A percentile compares a stretch with the other conserved stretches of the same genome.
Conservation (phyloP, 1,140 invertebrate genomes). For the Drosophila miranda region DNA sequence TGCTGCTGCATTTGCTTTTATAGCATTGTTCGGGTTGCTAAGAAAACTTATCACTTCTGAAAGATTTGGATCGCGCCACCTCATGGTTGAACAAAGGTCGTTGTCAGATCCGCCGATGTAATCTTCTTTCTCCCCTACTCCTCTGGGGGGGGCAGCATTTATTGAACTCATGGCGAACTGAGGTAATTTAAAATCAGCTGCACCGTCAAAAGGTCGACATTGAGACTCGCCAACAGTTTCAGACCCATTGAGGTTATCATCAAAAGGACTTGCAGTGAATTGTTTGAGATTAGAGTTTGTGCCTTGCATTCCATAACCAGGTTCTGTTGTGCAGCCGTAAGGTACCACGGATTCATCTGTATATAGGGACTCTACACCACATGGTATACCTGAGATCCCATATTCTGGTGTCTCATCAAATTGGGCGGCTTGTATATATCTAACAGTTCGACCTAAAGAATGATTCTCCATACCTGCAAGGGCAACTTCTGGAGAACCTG, state of each 20-base stretch:
- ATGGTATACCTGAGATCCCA: slow-evolving; percentile 85
- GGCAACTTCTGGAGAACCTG: slow-evolving; percentile 85
- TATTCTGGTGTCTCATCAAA: slow-evolving; percentile 87
- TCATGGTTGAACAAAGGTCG: slow-evolving; percentile 83
- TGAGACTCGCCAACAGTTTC: slow-evolving; percentile 79
- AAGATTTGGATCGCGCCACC: slow-evolving; percentile 98
- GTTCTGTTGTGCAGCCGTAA: slow-evolving; percentile 87
- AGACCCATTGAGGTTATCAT: slow-evolving; percentile 84
- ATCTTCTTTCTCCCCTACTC: slow-evolving; percentile 56
- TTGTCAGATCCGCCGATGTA: slow-evolving; percentile 66
- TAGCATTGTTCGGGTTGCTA: slow-evolving; percentile 96
- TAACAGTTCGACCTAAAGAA: slow-evolving; percentile 82
- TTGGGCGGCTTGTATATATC: slow-evolving; percentile 81
- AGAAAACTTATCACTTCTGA: slow-evolving; percentile 99
- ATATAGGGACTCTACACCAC: slow-evolving; percentile 83
- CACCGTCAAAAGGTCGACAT: slow-evolving; percentile 81
- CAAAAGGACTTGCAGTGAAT: slow-evolving; percentile 83
- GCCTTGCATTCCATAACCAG: slow-evolving; percentile 85
- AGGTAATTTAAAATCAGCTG: slow-evolving; percentile 87
- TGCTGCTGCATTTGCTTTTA: slow-evolving; percentile 98
- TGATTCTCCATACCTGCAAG: slow-evolving; percentile 84
- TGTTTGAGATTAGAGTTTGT: slow-evolving; percentile 82
- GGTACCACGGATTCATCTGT: slow-evolving; percentile 85
- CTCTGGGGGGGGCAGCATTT: slow-evolving; percentile 54
- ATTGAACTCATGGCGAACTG: slow-evolving; percentile 83